Evolutionary conservation across 2,888 invertebrate species (phyloP).

Genomic region (Acrobasis repandana): DNA sequence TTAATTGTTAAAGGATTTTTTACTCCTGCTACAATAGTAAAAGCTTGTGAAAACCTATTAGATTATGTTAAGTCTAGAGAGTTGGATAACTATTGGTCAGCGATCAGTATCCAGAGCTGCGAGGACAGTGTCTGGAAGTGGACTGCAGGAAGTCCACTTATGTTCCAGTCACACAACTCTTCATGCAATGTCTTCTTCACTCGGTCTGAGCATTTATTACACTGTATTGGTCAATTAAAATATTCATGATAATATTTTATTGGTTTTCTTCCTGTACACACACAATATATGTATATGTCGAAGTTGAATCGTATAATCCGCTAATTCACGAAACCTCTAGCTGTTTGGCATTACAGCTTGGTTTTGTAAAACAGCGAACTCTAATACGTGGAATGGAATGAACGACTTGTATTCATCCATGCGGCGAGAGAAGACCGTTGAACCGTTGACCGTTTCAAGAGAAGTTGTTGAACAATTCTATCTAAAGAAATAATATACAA

Average conservation of each 20-base stretch:
- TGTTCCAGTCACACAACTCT: constrained; percentile 66
- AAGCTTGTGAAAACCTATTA: constrained; percentile 47
- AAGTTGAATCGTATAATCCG: too few relatives aligned
- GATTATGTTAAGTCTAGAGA: constrained; percentile 52
- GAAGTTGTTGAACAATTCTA: too few relatives aligned
- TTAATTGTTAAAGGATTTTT: constrained; percentile 62
- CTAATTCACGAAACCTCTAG: too few relatives aligned
- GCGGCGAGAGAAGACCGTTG: too few relatives aligned
- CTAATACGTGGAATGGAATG: too few relatives aligned
- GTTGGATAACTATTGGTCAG: constrained; percentile 58
- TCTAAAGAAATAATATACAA: too few relatives aligned
- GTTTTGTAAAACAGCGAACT: too few relatives aligned
- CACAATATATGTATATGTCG: too few relatives aligned
- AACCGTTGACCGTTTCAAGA: too few relatives aligned
- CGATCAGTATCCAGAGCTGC: constrained; percentile 62
- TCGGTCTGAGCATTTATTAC: constrained; percentile 42
- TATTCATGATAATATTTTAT: constrained; percentile 48
- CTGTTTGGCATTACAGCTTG: too few relatives aligned
- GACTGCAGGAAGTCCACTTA: constrained; percentile 47
- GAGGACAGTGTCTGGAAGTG: constrained; percentile 66
- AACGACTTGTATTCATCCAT: too few relatives aligned
- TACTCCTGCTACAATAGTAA: constrained; percentile 47
- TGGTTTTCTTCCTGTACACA: too few relatives aligned
- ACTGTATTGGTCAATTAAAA: constrained; percentile 68
- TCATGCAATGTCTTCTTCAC: constrained; percentile 64